These are phyloP conservation scores for Pachyrhynchus sulphureomaculatus DNA, from an alignment of 1,140 invertebrate species.

Conservation along the genomic window DNA sequence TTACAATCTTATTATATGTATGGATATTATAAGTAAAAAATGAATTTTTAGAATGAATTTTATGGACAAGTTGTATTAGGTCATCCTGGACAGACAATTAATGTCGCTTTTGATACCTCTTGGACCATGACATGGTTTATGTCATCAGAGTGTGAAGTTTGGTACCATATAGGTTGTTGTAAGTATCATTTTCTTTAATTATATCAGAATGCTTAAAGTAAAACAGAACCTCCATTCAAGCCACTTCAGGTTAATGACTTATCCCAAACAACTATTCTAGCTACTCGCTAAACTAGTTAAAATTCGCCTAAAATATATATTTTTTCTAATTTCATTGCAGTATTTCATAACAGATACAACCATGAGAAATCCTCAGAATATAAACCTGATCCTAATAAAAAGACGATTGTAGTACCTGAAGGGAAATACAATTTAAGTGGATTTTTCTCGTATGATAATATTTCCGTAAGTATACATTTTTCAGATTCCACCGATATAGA, in stretches of 20 bases:
- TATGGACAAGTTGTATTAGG: constrained; percentile 72
- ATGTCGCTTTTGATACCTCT: too few relatives aligned
- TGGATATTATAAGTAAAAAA: too few relatives aligned
- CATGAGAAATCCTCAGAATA: constrained; percentile 63
- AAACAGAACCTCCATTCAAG: not conserved
- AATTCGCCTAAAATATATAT: not conserved
- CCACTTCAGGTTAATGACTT: not conserved
- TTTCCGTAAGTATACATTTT: constrained; percentile 54
- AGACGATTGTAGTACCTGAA: constrained; percentile 59
- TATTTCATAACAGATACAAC: constrained; percentile 46
- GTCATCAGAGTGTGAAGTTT: too few relatives aligned
- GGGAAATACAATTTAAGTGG: constrained; percentile 64
- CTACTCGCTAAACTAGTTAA: not conserved
- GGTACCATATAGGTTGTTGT: too few relatives aligned
- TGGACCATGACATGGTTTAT: constrained; percentile 69
- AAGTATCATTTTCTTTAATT: too few relatives aligned
- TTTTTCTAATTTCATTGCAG: constrained; percentile 31
- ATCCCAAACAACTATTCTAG: not conserved
- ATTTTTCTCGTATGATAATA: constrained; percentile 64
- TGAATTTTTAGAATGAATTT: too few relatives aligned
- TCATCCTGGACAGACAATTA: too few relatives aligned
- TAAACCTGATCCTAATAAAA: constrained; percentile 58
- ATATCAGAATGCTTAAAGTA: not conserved
- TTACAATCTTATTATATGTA: too few relatives aligned
- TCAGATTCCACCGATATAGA: too few relatives aligned